These are phyloP conservation scores for Lasioglossum malachurum DNA, from an alignment of 2,888 invertebrate species.

Conservation along the genomic window DNA sequence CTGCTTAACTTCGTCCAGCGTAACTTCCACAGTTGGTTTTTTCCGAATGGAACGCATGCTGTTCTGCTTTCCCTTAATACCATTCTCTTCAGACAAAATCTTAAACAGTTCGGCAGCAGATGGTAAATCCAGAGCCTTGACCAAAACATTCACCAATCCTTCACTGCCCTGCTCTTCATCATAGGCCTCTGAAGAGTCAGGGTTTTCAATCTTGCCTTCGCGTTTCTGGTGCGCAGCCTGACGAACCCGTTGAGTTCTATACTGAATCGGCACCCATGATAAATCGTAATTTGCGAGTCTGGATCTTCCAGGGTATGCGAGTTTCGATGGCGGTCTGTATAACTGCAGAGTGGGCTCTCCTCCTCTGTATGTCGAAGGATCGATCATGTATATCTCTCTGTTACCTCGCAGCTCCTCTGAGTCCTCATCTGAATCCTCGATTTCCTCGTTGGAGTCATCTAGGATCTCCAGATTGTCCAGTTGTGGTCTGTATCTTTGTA, in stretches of 20 bases:
- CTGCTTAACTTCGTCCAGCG: not conserved
- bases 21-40: not conserved
- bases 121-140: constrained; percentile 8
- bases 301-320: not conserved
- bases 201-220: not conserved
- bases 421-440: constrained; percentile 22
- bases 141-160: constrained; percentile 5
- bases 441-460: constrained; percentile 2
- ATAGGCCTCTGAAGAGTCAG: not conserved
- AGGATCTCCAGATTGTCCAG: not conserved
- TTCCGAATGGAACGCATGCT: constrained; percentile 9
- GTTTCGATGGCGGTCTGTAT: constrained; percentile 1
- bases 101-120: constrained; percentile 10
- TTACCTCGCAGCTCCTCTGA: not conserved
- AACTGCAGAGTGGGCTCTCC: constrained; percentile 54
- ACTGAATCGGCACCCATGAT: not conserved
- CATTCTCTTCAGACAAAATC: not conserved
- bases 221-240: constrained; percentile 5
- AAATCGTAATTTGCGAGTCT: not conserved
- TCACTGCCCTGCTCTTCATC: not conserved
- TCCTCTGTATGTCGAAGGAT: constrained; percentile 65
- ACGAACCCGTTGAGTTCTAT: not conserved
- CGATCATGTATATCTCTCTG: constrained; percentile 59
- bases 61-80: not conserved
- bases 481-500: not conserved